Evolutionary conservation across 2,888 invertebrate genomes (phyloP).

Genomic region (Eulithis testata): DNA sequence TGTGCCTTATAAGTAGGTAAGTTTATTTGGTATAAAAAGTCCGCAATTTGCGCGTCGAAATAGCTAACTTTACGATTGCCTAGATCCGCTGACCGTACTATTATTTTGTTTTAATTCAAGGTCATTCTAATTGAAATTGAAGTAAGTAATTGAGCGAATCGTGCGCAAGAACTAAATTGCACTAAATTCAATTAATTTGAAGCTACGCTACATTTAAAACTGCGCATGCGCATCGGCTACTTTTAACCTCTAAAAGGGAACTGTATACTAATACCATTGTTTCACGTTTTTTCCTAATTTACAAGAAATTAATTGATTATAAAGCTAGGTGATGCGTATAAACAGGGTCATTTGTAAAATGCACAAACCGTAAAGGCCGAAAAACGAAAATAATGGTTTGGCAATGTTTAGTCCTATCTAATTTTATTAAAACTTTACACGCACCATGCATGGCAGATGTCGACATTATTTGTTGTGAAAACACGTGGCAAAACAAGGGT

Average conservation of each 20-base stretch:
- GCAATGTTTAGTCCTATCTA: not conserved
- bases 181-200: constrained; percentile 75
- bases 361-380: too few species aligned
- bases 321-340: too few species aligned
- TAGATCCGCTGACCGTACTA: too few species aligned
- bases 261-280: too few species aligned
- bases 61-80: too few species aligned
- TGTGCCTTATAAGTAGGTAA: too few species aligned
- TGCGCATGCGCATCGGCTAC: constrained; percentile 40
- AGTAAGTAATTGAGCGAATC: constrained; percentile 39
- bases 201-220: constrained; percentile 58
- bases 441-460: constrained; percentile 19
- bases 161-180: constrained; percentile 65
- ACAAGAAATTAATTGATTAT: too few species aligned
- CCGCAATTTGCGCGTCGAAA: too few species aligned
- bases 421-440: constrained; percentile 2
- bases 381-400: too few species aligned
- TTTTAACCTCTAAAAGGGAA: constrained; percentile 51
- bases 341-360: too few species aligned
- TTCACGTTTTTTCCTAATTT: too few species aligned
- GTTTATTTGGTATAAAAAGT: too few species aligned
- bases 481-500: constrained; percentile 25
- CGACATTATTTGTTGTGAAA: constrained; percentile 12
- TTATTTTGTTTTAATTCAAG: constrained; percentile 8
- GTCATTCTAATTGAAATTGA: constrained; percentile 18